Percentiles rank a stretch among this genome's conserved stretches.
These are phyloP conservation scores for Ectropis grisescens DNA, from an alignment of 1,140 invertebrate species.

Conservation along the genomic window DNA sequence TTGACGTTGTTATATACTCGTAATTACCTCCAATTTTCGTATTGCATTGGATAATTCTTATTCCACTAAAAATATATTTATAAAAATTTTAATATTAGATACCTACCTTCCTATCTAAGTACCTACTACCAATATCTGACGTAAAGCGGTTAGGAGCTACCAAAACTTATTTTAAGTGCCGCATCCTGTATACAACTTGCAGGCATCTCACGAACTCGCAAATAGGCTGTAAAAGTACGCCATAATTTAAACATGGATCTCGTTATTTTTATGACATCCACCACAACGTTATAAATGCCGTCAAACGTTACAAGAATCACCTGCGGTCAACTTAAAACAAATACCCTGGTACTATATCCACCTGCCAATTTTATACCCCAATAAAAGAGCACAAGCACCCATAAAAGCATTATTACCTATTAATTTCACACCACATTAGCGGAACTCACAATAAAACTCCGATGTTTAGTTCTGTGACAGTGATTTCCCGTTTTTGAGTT, in stretches of 20 bases:
- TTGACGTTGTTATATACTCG: too few species aligned
- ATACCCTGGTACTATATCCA: conserved; percentile 36
- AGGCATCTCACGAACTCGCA: too few species aligned
- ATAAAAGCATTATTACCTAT: conserved; percentile 68
- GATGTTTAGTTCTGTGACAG: conserved; percentile 50
- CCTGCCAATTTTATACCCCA: conserved; percentile 54
- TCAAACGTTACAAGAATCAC: conserved; percentile 20
- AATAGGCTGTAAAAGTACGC: too few species aligned
- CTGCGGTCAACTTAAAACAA: conserved; percentile 51
- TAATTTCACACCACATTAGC: conserved; percentile 69
- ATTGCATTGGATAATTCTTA: too few species aligned
- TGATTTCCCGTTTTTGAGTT: conserved; percentile 47
- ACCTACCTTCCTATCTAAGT: too few species aligned
- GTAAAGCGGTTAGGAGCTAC: too few species aligned
- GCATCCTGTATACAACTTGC: too few species aligned
- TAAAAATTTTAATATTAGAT: too few species aligned
- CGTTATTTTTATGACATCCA: conserved; percentile 9
- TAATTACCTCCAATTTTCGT: too few species aligned
- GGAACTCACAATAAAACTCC: conserved; percentile 67
- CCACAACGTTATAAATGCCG: conserved; percentile 15
- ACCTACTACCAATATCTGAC: too few species aligned
- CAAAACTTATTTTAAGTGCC: too few species aligned
- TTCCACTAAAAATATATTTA: too few species aligned
- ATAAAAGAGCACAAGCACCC: conserved; percentile 59
- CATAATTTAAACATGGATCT: background rate